Evolutionary conservation across 1,140 invertebrate genomes (phyloP).

Genomic region (Lineus longissimus): DNA sequence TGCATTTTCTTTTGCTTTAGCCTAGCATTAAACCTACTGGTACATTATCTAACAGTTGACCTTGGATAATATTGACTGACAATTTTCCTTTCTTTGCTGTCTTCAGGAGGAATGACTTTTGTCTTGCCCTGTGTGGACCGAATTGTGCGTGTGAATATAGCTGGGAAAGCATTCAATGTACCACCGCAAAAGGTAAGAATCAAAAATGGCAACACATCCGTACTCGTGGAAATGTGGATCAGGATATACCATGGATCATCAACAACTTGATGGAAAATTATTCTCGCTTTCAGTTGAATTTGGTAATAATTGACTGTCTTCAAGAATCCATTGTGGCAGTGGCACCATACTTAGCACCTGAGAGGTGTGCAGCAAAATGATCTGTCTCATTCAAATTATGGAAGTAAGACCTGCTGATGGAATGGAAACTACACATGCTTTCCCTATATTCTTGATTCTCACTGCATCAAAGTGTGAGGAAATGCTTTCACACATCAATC

Average conservation of each 20-base stretch:
- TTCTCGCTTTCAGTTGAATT: not conserved
- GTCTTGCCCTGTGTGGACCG: slow-evolving; percentile 40
- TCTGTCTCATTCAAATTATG: not conserved
- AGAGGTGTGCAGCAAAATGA: not conserved
- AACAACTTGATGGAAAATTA: not conserved
- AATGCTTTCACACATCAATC: not conserved
- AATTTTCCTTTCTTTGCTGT: slow-evolving; percentile 9
- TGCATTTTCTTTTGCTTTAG: too few relatives aligned
- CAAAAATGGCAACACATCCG: not conserved
- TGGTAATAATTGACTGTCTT: slow-evolving; percentile 4
- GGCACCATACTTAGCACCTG: not conserved
- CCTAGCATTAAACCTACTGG: too few relatives aligned
- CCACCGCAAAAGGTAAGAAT: slow-evolving; percentile 46
- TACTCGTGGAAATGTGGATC: not conserved
- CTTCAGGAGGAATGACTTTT: slow-evolving; percentile 31
- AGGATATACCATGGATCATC: not conserved
- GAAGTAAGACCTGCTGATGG: not conserved
- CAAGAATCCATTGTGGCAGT: not conserved
- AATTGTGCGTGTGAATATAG: slow-evolving; percentile 33
- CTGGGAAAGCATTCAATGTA: slow-evolving; percentile 44
- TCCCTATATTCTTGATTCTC: not conserved
- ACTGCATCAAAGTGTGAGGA: slow-evolving; percentile 4
- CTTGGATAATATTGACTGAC: not conserved
- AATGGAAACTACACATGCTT: not conserved
- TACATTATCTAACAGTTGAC: too few relatives aligned